Evolutionary conservation across 2,113 vertebrate species (phyloP), one percentile per base, ranked within the genome.

Genomic region (Erpornis zantholeuca): DNA sequence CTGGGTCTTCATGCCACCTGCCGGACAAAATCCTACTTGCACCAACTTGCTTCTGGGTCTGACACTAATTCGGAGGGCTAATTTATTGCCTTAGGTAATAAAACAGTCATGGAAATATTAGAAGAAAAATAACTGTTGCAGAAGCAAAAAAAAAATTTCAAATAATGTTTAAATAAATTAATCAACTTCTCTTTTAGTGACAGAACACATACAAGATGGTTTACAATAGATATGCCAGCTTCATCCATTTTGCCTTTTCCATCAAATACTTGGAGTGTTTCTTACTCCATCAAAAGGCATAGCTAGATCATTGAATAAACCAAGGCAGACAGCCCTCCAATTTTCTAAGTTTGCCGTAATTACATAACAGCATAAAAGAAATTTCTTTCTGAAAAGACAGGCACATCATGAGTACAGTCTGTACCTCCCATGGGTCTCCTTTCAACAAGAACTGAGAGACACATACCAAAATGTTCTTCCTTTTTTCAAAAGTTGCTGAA

Each of bases 1-100:
- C 24, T 86, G 79, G 29, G 52, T 92, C 73, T 35, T 83, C 50
- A 6, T 18, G 86, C 97, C 97, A 97, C 90, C 97, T 97, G 72
- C 94, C 23, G 93, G 96, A 76, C 36, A 92, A 94, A 94, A 56
- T 22, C 64, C 71, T 11, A 31, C 14, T 24, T 75, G 56, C 72
- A 83, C 27, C 59, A 35, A 35, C 6, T 8, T 17, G 8, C 18
- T 49, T n/a, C 50, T 42, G 44, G 5, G 53, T 13, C 20, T 29
- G 1, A 7, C 35, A 13, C n/a, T 49, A 33, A 52, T 18, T 40
- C 20, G 1, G 16, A 29, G 8, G 12, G 22, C 22, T 40, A 2
- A 35, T 31, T 47, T 35, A 20, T 5, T 47, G 35, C 29, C 40
- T 45, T 4, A 61, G 7, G 27, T 86, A 83, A 60, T 20, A 64